Percentiles rank a stretch among this genome's conserved stretches.
These are phyloP conservation scores for Gryllus longicercus DNA, from an alignment of 2,888 invertebrate genomes.

Conservation along the genomic window DNA sequence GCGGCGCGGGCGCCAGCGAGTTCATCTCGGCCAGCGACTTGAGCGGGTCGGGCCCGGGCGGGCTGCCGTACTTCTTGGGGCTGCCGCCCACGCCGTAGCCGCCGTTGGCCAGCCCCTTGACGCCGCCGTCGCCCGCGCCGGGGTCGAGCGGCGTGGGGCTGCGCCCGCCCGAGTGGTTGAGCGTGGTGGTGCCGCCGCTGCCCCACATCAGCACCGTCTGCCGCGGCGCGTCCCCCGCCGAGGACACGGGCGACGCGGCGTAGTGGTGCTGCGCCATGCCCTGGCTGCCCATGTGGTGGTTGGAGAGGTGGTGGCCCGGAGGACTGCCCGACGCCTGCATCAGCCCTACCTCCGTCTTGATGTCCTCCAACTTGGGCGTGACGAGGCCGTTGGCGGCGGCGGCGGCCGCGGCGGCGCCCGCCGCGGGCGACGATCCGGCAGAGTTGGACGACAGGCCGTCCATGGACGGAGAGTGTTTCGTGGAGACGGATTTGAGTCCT, in stretches of 20 bases:
- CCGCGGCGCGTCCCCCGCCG: slow-evolving; percentile 61
- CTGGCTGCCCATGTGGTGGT: slow-evolving; percentile 33
- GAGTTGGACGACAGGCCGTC: slow-evolving; percentile 55
- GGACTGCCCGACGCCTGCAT: slow-evolving; percentile 41
- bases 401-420: slow-evolving; percentile 43
- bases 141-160: slow-evolving; percentile 29
- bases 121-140: slow-evolving; percentile 38
- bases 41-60: slow-evolving; percentile 44
- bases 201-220: slow-evolving; percentile 96
- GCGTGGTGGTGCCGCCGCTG: slow-evolving; percentile 40
- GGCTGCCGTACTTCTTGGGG: background rate
- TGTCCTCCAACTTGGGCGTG: slow-evolving; percentile 60
- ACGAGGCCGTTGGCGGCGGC: slow-evolving; percentile 51
- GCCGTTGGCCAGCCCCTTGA: slow-evolving; percentile 18
- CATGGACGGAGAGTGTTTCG: slow-evolving; percentile 46
- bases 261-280: slow-evolving; percentile 37
- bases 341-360: slow-evolving; percentile 51
- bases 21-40: slow-evolving; percentile 53
- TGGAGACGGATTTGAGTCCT: slow-evolving; percentile 29
- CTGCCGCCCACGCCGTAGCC: background rate
- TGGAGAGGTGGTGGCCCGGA: slow-evolving; percentile 31
- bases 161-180: slow-evolving; percentile 37
- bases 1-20: slow-evolving; percentile 45
- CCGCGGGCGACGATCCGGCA: slow-evolving; percentile 61
- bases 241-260: slow-evolving; percentile 33